Evolutionary conservation across 2,888 invertebrate species (phyloP), one percentile per base, ranked within the genome.

Genomic region (Lamproptera curius): DNA sequence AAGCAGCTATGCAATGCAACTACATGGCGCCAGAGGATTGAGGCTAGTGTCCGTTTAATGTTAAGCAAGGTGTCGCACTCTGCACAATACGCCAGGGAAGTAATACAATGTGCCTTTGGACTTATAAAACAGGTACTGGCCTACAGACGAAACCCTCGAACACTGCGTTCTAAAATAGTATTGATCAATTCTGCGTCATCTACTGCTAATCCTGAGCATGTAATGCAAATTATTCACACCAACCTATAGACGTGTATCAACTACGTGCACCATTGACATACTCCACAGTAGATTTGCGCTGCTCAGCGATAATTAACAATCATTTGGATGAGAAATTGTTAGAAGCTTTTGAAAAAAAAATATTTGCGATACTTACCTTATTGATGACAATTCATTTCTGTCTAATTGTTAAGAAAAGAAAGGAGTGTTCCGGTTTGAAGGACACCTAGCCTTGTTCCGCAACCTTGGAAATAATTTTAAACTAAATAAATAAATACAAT

Each of bases 131-230:
- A 23, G 8, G 23, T 23, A 6, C 23, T 6, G 8, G 23, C 8
- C 8, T 23, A 23, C 23, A 23, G 23, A 8, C 23, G 5, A 6
- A 23, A 23, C 8, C 23, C 23, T 23, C 23, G 8, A 23, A 8
- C 23, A 23, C 23, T 23, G 8, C 8, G 64, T 43, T 40, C 56
- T 14, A 56, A 57, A 10, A 16, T 67, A 1, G 23, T 50, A 14
- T 49, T 56, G 16, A 55, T 53, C 14, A 33, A 20, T 8, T 17
- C 42, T 8, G 35, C 42, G 10, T 34, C 35, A 13, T 23, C 23
- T 23, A 8, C 23, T 23, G 23, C 4, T 6, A 23, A 8, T 23
- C 8, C 8, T 23, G 23, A 8, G 8, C 23, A 23, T 23, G 4
- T 8, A 4, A 6, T 23, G 23, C 23, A 23, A 23, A 23, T 6